Percentiles rank a stretch among this genome's conserved stretches.
Evolutionary conservation across 2,888 invertebrate genomes (phyloP).

Genomic region (Thymelicus acteon): DNA sequence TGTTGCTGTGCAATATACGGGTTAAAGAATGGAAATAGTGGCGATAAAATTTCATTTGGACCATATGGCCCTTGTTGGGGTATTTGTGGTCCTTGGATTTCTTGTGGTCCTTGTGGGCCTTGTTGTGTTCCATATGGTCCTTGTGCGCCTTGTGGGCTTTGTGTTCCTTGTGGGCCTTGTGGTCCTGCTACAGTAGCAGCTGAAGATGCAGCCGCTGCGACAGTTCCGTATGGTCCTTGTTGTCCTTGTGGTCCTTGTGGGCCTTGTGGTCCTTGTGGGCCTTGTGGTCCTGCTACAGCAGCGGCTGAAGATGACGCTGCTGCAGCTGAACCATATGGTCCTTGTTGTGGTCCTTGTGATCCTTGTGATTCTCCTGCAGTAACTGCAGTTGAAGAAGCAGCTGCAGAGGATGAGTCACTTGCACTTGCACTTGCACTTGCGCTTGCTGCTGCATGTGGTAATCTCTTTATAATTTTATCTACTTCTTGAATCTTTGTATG

Average conservation of each 20-base stretch:
- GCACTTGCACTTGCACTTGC: conserved; percentile 28
- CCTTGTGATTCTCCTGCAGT: not conserved
- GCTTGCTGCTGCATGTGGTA: conserved; percentile 36
- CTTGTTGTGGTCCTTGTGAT: not conserved
- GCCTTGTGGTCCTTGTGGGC: not conserved
- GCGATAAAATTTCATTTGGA: no score
- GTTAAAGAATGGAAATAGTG: no score
- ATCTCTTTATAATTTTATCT: conserved; percentile 58
- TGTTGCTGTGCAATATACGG: no score
- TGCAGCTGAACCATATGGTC: not conserved
- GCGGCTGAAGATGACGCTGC: not conserved
- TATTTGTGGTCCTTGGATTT: conserved; percentile 1
- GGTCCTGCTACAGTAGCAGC: no score
- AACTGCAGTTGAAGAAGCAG: not conserved
- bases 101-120: conserved; percentile 1
- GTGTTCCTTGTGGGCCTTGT: no score
- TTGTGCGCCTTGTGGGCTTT: no score
- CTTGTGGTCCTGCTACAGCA: not conserved
- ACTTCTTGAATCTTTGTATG: conserved; percentile 59
- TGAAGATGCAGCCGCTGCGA: no score
- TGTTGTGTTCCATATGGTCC: no score
- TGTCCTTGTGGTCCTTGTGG: not conserved
- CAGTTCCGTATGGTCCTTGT: no score
- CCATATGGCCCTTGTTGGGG: no score
- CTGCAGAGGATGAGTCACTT: not conserved